Percentiles rank a stretch among this genome's conserved stretches.
These are phyloP conservation scores for Branchinecta lynchi DNA, from an alignment of 1,140 invertebrate species.

Conservation along the genomic window DNA sequence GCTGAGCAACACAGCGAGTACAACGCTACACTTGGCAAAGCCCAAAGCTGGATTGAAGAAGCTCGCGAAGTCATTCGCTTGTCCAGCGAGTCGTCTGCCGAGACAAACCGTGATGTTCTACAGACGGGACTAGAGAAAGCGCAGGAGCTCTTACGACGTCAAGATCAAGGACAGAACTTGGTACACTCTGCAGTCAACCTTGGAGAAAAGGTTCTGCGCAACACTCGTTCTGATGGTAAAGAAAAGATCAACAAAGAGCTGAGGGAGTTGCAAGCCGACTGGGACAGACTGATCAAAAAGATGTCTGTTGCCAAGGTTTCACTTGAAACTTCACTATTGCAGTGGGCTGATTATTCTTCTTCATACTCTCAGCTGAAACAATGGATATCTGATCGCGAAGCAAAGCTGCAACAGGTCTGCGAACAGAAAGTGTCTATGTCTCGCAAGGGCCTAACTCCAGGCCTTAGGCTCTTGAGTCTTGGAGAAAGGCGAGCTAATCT, in stretches of 20 bases:
- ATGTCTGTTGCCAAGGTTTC: constrained; percentile 83
- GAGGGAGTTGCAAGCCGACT: constrained; percentile 78
- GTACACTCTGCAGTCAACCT: constrained; percentile 77
- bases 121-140: constrained; percentile 56
- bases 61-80: constrained; percentile 65
- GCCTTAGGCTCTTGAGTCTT: constrained; percentile 57
- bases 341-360: constrained; percentile 90
- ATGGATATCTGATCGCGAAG: constrained; percentile 88
- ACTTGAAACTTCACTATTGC: constrained; percentile 72
- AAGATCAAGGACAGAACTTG: constrained; percentile 78
- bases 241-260: constrained; percentile 72
- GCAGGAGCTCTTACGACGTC: constrained; percentile 59
- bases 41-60: constrained; percentile 73
- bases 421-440: constrained; percentile 46
- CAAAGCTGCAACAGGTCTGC: constrained; percentile 80
- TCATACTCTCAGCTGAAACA: constrained; percentile 77
- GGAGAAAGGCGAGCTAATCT: constrained; percentile 71
- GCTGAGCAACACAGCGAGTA: constrained; percentile 72
- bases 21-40: constrained; percentile 56
- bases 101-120: constrained; percentile 63
- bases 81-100: constrained; percentile 56
- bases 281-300: constrained; percentile 79
- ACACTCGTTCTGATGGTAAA: constrained; percentile 70
- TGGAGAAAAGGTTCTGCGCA: constrained; percentile 76
- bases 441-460: constrained; percentile 35